phyloP scores from a whole-genome alignment of 2,888 invertebrate genomes.

The Venustoraphidia nigricollis region DNA sequence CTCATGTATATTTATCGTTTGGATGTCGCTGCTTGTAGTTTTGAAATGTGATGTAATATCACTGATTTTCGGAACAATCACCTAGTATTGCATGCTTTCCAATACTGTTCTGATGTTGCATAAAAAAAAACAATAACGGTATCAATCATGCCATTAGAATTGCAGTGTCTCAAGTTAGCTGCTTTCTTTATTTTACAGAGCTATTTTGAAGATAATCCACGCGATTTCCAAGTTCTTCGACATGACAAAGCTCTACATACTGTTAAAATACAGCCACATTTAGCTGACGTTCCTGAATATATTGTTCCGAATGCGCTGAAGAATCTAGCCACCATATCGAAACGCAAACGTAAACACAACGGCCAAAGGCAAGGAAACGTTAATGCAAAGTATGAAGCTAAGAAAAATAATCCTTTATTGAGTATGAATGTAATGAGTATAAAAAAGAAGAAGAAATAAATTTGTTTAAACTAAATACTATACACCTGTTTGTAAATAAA shows the following conservation, averaged over 20 bases:
- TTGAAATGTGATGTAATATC: too few species aligned
- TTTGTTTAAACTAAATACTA: too few species aligned
- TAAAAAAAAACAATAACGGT: too few species aligned
- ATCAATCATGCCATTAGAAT: too few species aligned
- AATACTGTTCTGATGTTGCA: too few species aligned
- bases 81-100: too few species aligned
- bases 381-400: slow-evolving; percentile 33
- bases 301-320: slow-evolving; percentile 67
- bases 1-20: too few species aligned
- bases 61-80: too few species aligned
- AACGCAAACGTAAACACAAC: slow-evolving; percentile 1
- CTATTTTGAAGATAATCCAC: slow-evolving; percentile 85
- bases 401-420: slow-evolving; percentile 48
- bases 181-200: slow-evolving; percentile 34
- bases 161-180: too few species aligned
- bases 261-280: slow-evolving; percentile 66
- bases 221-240: slow-evolving; percentile 68
- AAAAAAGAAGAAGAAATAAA: slow-evolving; percentile 27
- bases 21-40: too few species aligned
- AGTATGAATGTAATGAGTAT: slow-evolving; percentile 46
- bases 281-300: slow-evolving; percentile 88
- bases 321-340: slow-evolving; percentile 36
- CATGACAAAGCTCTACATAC: slow-evolving; percentile 78
- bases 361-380: slow-evolving; percentile 14
- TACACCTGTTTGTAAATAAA: too few species aligned